Base-by-base conservation (phyloP, 2,888 invertebrate species). In the Nemurella pictetii region DNA sequence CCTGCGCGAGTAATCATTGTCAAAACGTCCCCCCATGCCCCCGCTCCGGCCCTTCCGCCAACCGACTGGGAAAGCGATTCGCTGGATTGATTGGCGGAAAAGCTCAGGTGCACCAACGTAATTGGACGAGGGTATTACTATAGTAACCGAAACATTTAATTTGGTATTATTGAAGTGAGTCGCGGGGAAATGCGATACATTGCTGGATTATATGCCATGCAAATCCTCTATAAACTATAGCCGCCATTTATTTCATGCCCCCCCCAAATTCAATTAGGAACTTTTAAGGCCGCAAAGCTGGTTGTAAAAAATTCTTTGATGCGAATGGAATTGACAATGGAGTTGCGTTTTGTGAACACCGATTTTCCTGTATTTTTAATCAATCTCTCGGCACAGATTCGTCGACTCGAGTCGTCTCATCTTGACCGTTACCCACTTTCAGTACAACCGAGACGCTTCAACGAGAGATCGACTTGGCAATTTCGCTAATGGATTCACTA, bases 41-140 rank as follows among this genome's bases (percentile, higher is more conserved):
- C 55, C 55, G 15, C 55, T 55, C 20, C 55, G 9, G 55, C 55
- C n/a, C n/a, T n/a, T n/a, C n/a, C n/a, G n/a, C n/a, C n/a, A n/a
- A n/a, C n/a, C n/a, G n/a, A n/a, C n/a, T 3, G 20, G 78, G 28
- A 30, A 78, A n/a, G 29, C 28, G 78, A 29, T 78, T 78, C n/a
- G 30, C 20, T n/a, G 15, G 75, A 75, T 78, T 78, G 80, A 80
- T 32, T 30, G 80, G 32, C 26, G 32, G 80, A 32, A 30, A 26
- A 26, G 78, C 27, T 83, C 83, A 83, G 85, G 85, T 85, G 83
- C 25, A 55, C 20, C 55, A 27, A 27, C 36, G 85, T 85, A 85
- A 85, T 85, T 85, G 85, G 82, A 78, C 26, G 72, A 55, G 83
- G 85, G 75, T 78, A 55, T 85, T 77, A 26, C 85, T 72, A 85